Evolutionary conservation across 2,888 invertebrate genomes (phyloP).

Genomic region (Amiota mariae): DNA sequence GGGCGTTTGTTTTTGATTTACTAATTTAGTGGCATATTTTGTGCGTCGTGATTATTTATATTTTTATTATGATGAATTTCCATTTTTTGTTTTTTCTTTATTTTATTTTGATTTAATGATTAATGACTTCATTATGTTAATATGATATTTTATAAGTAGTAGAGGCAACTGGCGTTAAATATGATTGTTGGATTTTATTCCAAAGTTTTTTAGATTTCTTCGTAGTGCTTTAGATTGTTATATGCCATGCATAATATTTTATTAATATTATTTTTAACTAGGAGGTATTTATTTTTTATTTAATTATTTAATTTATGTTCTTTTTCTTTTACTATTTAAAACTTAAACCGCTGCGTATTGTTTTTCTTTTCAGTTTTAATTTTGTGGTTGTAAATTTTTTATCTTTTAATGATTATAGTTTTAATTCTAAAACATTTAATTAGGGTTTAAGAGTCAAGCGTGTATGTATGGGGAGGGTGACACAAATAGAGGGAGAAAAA

Average conservation of each 20-base stretch:
- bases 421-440: constrained; percentile 35
- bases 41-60: background rate
- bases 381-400: constrained; percentile 32
- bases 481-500: constrained; percentile 39
- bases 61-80: background rate
- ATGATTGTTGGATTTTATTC: background rate
- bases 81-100: background rate
- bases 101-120: background rate
- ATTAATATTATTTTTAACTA: constrained; percentile 5
- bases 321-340: constrained; percentile 21
- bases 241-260: constrained; percentile 10
- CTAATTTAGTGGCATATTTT: background rate
- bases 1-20: constrained; percentile 12
- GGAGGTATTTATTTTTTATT: constrained; percentile 31
- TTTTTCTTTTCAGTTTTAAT: constrained; percentile 2
- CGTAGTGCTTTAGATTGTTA: background rate
- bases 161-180: background rate
- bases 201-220: background rate
- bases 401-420: constrained; percentile 9
- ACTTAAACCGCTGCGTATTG: constrained; percentile 30
- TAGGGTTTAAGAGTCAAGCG: constrained; percentile 2
- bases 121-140: background rate
- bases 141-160: background rate
- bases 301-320: constrained; percentile 24
- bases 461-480: constrained; percentile 28